These are phyloP conservation scores for Crocuta crocuta DNA, from an alignment of 2,113 vertebrate species.

Conservation along the genomic window DNA sequence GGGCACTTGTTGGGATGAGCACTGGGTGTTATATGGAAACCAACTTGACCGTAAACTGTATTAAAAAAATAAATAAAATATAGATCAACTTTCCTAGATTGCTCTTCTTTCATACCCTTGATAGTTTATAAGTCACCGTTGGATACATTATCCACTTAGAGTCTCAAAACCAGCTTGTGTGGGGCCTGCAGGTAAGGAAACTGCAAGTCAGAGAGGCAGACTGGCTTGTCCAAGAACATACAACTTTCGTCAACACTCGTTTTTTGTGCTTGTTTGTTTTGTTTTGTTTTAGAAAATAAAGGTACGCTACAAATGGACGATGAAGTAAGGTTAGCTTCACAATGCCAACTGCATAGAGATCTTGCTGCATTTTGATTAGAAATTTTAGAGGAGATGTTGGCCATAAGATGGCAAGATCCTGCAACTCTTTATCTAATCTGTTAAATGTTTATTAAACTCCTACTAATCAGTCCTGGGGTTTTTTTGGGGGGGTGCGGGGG, in stretches of 20 bases:
- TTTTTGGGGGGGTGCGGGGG: neutral
- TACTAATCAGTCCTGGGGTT: neutral
- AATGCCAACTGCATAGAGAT: neutral
- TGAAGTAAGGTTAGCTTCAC: neutral
- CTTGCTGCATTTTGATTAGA: neutral
- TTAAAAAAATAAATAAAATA: too few species aligned
- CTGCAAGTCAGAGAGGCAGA: neutral
- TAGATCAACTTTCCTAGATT: neutral
- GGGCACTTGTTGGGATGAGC: too few species aligned
- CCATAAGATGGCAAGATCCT: neutral
- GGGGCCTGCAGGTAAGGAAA: neutral
- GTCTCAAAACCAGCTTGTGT: neutral
- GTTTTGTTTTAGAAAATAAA: neutral
- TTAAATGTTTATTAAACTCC: neutral
- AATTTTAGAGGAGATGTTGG: neutral
- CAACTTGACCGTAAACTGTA: too few species aligned
- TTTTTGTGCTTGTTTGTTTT: too few species aligned
- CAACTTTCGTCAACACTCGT: neutral
- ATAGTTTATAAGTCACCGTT: neutral
- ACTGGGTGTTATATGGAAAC: too few species aligned
- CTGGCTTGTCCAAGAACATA: neutral
- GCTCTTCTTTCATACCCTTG: neutral
- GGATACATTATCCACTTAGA: neutral
- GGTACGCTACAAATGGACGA: neutral
- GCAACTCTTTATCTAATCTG: neutral